phyloP scores from a whole-genome alignment of 2,888 invertebrate species.

The Nudaria mundana region DNA sequence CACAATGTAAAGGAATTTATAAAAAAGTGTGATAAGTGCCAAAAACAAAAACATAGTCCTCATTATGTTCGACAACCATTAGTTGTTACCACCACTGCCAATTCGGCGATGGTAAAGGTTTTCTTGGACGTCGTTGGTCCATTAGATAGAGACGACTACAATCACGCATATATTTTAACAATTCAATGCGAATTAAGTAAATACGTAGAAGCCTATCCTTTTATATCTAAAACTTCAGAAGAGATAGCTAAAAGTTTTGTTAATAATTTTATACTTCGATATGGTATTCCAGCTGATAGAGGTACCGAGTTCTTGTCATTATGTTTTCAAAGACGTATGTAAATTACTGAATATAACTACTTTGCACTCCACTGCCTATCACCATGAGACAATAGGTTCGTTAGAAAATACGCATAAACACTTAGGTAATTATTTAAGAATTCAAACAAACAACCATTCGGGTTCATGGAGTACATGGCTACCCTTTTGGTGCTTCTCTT shows the following conservation, averaged over 20 bases:
- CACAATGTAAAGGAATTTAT: too few relatives aligned
- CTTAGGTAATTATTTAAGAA: not conserved
- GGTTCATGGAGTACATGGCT: not conserved
- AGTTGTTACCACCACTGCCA: not conserved
- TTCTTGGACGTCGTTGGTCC: slow-evolving; percentile 20
- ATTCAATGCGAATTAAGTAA: slow-evolving; percentile 19
- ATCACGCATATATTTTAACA: slow-evolving; percentile 15
- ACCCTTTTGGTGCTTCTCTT: not conserved
- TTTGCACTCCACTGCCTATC: not conserved
- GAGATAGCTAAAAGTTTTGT: not conserved
- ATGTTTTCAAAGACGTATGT: not conserved
- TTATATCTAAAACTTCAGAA: not conserved
- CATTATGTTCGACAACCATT: not conserved
- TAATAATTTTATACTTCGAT: slow-evolving; percentile 1
- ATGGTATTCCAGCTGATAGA: not conserved
- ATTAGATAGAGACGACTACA: slow-evolving; percentile 13
- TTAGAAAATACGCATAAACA: not conserved
- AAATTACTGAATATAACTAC: not conserved
- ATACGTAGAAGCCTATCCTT: slow-evolving; percentile 10
- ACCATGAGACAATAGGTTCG: not conserved
- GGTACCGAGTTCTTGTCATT: not conserved
- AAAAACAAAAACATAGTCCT: not conserved
- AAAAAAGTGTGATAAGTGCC: too few relatives aligned
- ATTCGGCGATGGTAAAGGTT: slow-evolving; percentile 16
- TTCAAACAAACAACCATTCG: not conserved